Conservation (phyloP, 2,797 vertebrate genomes). For the Parambassis ranga region DNA sequence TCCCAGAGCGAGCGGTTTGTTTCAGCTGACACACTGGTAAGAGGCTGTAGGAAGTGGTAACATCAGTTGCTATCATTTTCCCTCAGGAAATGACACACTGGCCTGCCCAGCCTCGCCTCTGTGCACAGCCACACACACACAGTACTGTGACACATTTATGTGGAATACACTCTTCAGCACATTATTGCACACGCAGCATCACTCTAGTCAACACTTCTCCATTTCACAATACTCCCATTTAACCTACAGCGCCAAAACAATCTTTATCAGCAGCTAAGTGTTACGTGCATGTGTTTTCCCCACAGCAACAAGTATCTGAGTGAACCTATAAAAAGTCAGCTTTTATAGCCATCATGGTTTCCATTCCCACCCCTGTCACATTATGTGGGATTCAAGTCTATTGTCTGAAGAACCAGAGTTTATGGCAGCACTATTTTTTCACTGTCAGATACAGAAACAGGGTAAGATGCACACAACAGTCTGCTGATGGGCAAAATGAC, state of each 20-base stretch:
- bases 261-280: no score
- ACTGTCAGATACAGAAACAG: background rate
- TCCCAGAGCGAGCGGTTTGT: background rate
- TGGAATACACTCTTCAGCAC: background rate
- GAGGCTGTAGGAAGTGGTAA: slow-evolving; percentile 72
- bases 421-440: slow-evolving; percentile 13
- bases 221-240: no score
- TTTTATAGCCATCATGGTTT: slow-evolving; percentile 32
- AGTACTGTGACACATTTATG: slow-evolving; percentile 20
- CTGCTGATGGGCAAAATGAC: background rate
- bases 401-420: slow-evolving; percentile 47
- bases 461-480: background rate
- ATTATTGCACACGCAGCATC: background rate
- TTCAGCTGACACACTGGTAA: slow-evolving; percentile 51
- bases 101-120: slow-evolving; percentile 1
- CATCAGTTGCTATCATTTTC: slow-evolving; percentile 58
- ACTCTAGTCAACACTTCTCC: background rate
- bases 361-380: slow-evolving; percentile 3
- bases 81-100: slow-evolving; percentile 76
- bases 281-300: background rate
- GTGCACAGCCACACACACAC: slow-evolving; percentile 9
- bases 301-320: background rate
- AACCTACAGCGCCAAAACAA: no score
- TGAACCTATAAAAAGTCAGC: slow-evolving; percentile 3
- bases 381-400: slow-evolving; percentile 29